A percentile compares a stretch with the other conserved stretches of the same genome.
phyloP scores from a whole-genome alignment of 2,888 invertebrate species.

The Esperia sulphurella region DNA sequence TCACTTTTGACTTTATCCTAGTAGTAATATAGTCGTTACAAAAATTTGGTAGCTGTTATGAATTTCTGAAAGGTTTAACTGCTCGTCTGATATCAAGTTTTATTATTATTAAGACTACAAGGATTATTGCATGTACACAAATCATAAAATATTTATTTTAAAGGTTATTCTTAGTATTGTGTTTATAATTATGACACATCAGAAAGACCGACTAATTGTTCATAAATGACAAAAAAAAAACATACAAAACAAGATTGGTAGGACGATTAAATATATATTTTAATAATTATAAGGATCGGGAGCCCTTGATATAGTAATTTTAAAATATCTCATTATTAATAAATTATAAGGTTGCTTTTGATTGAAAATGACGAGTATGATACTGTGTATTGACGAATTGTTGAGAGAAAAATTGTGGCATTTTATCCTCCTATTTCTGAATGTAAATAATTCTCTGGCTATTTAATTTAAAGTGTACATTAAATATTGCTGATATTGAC shows the following conservation, averaged over 20 bases:
- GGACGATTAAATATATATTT: background rate
- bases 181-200: background rate
- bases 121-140: background rate
- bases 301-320: conserved; percentile 1
- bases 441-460: no score
- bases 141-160: background rate
- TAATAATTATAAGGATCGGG: background rate
- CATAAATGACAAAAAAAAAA: background rate
- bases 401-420: background rate
- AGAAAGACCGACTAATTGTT: background rate
- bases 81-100: no score
- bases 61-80: no score
- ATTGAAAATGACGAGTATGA: background rate
- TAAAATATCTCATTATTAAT: background rate
- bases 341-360: background rate
- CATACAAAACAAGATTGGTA: background rate
- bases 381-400: background rate
- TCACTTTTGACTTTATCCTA: no score
- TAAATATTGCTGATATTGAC: no score
- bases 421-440: background rate
- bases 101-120: background rate
- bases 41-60: no score
- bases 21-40: no score
- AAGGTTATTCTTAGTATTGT: background rate
- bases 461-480: no score